phyloP scores from a whole-genome alignment of 2,797 vertebrate species.

The Garrulus glandarius region DNA sequence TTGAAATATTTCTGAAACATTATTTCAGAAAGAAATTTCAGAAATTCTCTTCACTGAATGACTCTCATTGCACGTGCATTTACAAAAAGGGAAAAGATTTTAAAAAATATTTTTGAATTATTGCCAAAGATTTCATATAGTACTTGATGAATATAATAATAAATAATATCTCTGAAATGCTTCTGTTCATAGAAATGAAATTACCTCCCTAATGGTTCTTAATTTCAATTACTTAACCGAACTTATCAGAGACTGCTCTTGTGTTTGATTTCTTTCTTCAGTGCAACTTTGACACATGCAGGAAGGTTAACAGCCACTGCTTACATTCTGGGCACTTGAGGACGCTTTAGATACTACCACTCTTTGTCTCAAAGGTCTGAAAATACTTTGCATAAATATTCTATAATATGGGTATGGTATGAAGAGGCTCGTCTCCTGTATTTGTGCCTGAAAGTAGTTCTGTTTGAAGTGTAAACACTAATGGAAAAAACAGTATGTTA shows the following conservation, averaged over 20 bases:
- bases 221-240: not conserved
- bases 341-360: not conserved
- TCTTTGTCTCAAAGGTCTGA: not conserved
- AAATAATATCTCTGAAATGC: not conserved
- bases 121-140: not conserved
- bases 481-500: not conserved
- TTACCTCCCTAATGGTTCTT: not conserved
- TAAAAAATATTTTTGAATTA: not conserved
- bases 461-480: not conserved
- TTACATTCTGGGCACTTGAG: not conserved
- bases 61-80: not conserved
- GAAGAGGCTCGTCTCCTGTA: not conserved
- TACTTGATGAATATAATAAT: not conserved
- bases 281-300: not conserved
- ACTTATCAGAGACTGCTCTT: not conserved
- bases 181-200: not conserved
- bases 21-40: not conserved
- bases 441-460: not conserved
- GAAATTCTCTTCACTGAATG: not conserved
- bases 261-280: not conserved
- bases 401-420: not conserved
- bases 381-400: not conserved
- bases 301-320: not conserved
- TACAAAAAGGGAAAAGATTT: not conserved
- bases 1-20: not conserved